A percentile compares a stretch with the other conserved stretches of the same genome.
phyloP scores from a whole-genome alignment of 1,140 invertebrate genomes.

The Brachionus rotundiformis region DNA sequence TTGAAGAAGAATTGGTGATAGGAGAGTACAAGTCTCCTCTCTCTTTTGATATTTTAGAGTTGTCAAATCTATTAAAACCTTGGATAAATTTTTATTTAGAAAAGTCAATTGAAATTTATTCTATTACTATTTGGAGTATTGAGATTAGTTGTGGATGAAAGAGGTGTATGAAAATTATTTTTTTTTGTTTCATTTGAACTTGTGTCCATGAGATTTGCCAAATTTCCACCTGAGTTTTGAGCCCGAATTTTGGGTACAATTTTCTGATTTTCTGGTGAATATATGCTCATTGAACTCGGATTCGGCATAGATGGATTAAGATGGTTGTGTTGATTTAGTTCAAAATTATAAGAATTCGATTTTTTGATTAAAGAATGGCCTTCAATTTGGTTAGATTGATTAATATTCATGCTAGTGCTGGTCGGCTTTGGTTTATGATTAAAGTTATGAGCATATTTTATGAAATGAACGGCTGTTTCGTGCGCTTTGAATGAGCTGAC shows the following conservation, averaged over 20 bases:
- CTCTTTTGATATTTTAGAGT: slow-evolving; percentile 25
- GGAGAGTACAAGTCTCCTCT: slow-evolving; percentile 32
- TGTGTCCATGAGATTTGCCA: background rate
- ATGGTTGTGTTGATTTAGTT: background rate
- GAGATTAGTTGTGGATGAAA: background rate
- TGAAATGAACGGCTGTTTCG: slow-evolving; percentile 28
- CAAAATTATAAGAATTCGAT: slow-evolving; percentile 16
- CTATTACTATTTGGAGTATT: slow-evolving; percentile 6
- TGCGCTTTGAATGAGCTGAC: slow-evolving; percentile 38
- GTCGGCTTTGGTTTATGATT: background rate
- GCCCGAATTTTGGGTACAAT: background rate
- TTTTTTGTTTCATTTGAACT: slow-evolving; percentile 10
- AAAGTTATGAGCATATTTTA: slow-evolving; percentile 39
- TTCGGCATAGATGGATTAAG: background rate
- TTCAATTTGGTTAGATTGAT: background rate
- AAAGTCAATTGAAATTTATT: background rate
- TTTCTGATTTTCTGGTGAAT: slow-evolving; percentile 28
- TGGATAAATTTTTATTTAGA: background rate
- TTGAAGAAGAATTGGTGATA: background rate
- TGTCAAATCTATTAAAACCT: background rate
- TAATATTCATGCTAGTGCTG: background rate
- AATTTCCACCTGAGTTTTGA: slow-evolving; percentile 7
- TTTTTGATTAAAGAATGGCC: slow-evolving; percentile 18
- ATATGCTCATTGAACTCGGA: background rate
- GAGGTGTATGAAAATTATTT: background rate